Base-by-base conservation (phyloP, 2,797 vertebrate genomes). In the Alcedo quadribrachys region DNA sequence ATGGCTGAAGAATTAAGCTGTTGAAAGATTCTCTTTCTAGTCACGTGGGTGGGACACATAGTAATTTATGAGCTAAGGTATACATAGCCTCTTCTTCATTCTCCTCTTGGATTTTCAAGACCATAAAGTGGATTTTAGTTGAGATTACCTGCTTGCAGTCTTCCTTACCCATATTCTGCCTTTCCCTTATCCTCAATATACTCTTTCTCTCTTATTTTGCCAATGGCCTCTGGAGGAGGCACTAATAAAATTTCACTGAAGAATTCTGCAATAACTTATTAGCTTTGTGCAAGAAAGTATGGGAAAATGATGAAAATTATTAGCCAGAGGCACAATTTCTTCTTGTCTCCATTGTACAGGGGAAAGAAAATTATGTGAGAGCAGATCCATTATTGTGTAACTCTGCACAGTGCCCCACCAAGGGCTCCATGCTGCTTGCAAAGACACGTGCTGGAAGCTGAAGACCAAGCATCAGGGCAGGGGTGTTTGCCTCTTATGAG, bases 221-320 rank as follows among this genome's bases (percentile, higher is more conserved):
- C 79, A 87, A 24, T 1, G 2, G 70, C 58, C 75, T 95, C 53
- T 5, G 1, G 58, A 94, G 48, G 54, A 94, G 30, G 22, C 67
- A 78, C 76, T 80, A 87, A 96, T 81, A 55, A 90, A 66, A 53
- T 93, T 82, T 78, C 79, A 76, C 2, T 11, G 24, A 37, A 82
- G 79, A 89, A 76, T 91, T 92, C 84, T 82, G 58, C 76, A 93
- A 68, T 82, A 94, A 75, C 65, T 32, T 27, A 62, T 55, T 93
- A 92, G 19, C 21, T 94, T 85, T 73, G 45, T 86, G 74, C 2
- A 4, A 54, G 60, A 67, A 88, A 45, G 21, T 93, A 71, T 1
- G 3, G 13, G 12, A 25, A 74, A 85, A 90, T 61, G 11, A 77
- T 75, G 40, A 87, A 71, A 80, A 84, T 89, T 91, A 55, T 75